phyloP scores from a whole-genome alignment of 2,113 vertebrate species.

The Piaya cayana region DNA sequence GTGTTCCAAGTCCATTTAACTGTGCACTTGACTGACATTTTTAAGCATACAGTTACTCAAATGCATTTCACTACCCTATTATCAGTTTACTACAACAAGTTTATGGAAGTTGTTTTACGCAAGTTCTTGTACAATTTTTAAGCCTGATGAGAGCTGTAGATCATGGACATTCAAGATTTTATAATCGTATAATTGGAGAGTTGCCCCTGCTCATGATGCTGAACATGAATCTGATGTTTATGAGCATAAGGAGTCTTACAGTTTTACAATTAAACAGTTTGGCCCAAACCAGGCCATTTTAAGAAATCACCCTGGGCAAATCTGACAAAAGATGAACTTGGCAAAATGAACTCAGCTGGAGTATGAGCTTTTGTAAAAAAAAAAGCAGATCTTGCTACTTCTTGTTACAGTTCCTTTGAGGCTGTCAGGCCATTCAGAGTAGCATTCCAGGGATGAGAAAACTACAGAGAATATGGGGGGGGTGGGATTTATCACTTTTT shows the following conservation, averaged over 20 bases:
- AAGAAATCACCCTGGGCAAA: background rate
- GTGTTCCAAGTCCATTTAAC: background rate
- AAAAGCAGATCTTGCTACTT: background rate
- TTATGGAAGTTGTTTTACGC: background rate
- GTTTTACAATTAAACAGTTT: background rate
- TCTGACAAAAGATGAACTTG: background rate
- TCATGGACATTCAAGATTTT: background rate
- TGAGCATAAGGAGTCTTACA: background rate
- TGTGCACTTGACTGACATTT: background rate
- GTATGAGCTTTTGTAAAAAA: background rate
- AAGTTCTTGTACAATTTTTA: background rate
- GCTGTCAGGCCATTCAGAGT: background rate
- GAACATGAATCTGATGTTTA: background rate
- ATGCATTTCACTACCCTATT: background rate
- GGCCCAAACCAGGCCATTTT: background rate
- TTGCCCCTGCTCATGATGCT: rapidly evolving
- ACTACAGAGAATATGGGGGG: background rate
- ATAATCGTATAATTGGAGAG: background rate
- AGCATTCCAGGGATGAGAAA: conserved; percentile 4
- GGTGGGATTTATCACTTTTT: background rate
- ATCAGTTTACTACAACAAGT: background rate
- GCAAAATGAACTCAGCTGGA: background rate
- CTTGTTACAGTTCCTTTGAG: background rate
- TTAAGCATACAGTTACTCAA: background rate
- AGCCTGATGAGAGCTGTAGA: background rate